Evolutionary conservation across 2,797 vertebrate genomes (phyloP).

Genomic region (Microctenopoma steveboyesi): DNA sequence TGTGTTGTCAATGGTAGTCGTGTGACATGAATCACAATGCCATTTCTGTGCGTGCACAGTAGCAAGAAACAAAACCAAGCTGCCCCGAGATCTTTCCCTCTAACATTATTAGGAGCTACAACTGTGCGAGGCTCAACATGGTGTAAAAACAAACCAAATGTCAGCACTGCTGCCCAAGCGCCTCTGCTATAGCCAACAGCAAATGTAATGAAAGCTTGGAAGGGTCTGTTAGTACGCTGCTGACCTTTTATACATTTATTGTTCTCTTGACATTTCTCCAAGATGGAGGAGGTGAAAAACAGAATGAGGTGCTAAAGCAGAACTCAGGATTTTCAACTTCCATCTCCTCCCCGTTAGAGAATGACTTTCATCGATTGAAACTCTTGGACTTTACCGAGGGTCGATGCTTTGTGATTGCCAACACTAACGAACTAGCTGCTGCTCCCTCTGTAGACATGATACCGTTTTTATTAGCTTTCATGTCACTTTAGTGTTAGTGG

Average conservation of each 20-base stretch:
- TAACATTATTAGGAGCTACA: slow-evolving; percentile 86
- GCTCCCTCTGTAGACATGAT: slow-evolving; percentile 66
- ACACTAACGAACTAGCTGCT: slow-evolving; percentile 75
- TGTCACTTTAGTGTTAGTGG: slow-evolving; percentile 59
- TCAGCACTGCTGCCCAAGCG: slow-evolving; percentile 77
- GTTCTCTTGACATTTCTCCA: slow-evolving; percentile 85
- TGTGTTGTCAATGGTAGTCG: slow-evolving; percentile 60
- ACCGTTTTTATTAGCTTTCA: slow-evolving; percentile 72
- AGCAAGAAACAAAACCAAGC: slow-evolving; percentile 75
- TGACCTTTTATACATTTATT: slow-evolving; percentile 85
- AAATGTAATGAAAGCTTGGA: slow-evolving; percentile 83
- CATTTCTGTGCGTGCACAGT: slow-evolving; percentile 71
- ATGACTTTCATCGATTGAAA: slow-evolving; percentile 84
- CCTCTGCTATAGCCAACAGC: slow-evolving; percentile 75
- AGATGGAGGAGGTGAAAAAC: slow-evolving; percentile 77
- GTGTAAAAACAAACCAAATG: slow-evolving; percentile 88
- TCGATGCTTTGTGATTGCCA: slow-evolving; percentile 81
- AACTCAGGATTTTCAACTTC: slow-evolving; percentile 74
- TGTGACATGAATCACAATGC: slow-evolving; percentile 59
- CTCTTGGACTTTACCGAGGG: slow-evolving; percentile 64
- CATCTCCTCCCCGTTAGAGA: slow-evolving; percentile 67
- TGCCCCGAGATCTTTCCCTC: slow-evolving; percentile 75
- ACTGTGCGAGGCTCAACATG: slow-evolving; percentile 78
- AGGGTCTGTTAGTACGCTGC: slow-evolving; percentile 82
- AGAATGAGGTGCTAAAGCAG: slow-evolving; percentile 72